Conservation (phyloP, 2,797 vertebrate genomes). For the Discoglossus pictus region DNA sequence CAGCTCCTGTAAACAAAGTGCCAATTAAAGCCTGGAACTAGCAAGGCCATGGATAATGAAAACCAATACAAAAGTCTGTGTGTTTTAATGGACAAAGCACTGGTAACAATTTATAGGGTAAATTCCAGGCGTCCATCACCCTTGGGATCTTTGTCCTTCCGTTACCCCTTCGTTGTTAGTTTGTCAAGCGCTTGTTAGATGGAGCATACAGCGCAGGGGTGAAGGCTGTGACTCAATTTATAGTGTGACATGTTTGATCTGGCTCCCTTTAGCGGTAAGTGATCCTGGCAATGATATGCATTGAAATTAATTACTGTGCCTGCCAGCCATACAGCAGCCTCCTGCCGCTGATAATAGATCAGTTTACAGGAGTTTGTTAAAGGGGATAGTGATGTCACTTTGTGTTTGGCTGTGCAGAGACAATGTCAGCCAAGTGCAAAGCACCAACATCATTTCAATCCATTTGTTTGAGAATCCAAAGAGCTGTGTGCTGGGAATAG, state of each 20-base stretch:
- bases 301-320: constrained; percentile 92
- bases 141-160: constrained; percentile 67
- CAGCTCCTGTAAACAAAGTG: constrained; percentile 81
- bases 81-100: constrained; percentile 97
- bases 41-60: constrained; percentile 90
- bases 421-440: constrained; percentile 41
- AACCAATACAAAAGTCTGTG: constrained; percentile 97
- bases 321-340: constrained; percentile 59
- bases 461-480: not conserved
- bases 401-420: constrained; percentile 53
- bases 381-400: constrained; percentile 56
- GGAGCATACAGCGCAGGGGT: constrained; percentile 68
- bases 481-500: not conserved
- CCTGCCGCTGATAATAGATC: constrained; percentile 65
- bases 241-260: constrained; percentile 91
- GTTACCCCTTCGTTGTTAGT: constrained; percentile 71
- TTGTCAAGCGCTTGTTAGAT: constrained; percentile 76
- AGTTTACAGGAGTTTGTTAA: constrained; percentile 67
- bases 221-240: constrained; percentile 89
- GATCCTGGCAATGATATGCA: constrained; percentile 95
- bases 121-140: constrained; percentile 91
- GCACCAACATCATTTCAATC: not conserved
- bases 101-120: constrained; percentile 95
- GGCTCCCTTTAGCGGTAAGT: constrained; percentile 82
- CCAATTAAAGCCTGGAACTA: constrained; percentile 91